Base-by-base conservation (phyloP, 2,888 invertebrate species). In the Glyphotaelius pellucidus region DNA sequence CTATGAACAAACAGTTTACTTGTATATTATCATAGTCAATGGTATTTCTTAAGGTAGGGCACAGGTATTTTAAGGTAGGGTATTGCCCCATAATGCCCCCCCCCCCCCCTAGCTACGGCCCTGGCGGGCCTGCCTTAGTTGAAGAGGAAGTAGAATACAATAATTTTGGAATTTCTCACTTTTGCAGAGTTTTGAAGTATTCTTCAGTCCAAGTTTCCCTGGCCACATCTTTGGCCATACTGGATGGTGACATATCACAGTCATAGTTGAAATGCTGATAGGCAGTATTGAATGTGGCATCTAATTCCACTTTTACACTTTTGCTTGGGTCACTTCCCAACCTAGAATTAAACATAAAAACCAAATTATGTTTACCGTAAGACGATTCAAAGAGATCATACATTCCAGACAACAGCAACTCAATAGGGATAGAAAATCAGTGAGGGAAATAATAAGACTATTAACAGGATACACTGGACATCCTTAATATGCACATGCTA, bases 181-280 rank as follows among this genome's bases (percentile, higher is more conserved):
- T 96, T 95, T 97, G 95, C 19, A 98, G 95, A 88, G 95, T 95
- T 91, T 97, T 95, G 94, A 98, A 98, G 94, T 97, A 97, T 92
- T 96, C 96, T 32, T 95, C 94, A 19, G 96, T 97, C 98, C 98
- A 98, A 4, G 95, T 95, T 94, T 98, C 98, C 91, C 96, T 95
- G 0, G 98, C 97, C 93, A 98, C 95, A 80, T 97, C 97, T 92
- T 96, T 96, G 0, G 98, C 97, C 94, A 97, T 95, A 31, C 96
- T 95, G 52, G 95, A 94, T 1, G 97, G 95, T 81, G 97, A 96
- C 95, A 97, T 96, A 94, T 97, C 97, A 0, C 95, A 96, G 94
- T 98, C 97, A 94, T 97, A 98, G 95, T 98, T 97, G 95, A 98
- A 98, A 81, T 95, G 96, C 0, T 96, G 95, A 94, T 97, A 96